Evolutionary conservation across 2,797 vertebrate species (phyloP).

Genomic region (Pogonophryne albipinna): DNA sequence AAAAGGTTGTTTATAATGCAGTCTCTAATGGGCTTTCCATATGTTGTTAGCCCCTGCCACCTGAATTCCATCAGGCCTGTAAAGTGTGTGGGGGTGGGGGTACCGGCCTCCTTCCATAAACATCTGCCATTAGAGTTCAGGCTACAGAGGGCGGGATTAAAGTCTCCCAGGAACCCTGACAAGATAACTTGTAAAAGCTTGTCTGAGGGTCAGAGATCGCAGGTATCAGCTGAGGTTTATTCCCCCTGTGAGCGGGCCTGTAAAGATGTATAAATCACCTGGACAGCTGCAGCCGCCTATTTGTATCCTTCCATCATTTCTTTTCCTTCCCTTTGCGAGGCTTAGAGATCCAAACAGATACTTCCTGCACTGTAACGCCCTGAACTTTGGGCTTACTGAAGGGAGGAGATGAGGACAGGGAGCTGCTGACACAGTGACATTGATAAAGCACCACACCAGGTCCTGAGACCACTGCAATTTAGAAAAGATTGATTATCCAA

Average conservation of each 20-base stretch:
- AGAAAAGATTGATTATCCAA: slow-evolving; percentile 84
- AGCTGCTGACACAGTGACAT: slow-evolving; percentile 70
- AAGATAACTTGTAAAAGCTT: slow-evolving; percentile 80
- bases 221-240: slow-evolving; percentile 64
- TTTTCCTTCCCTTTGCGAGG: slow-evolving; percentile 40
- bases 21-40: slow-evolving; percentile 75
- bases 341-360: slow-evolving; percentile 70
- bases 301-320: slow-evolving; percentile 62
- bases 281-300: slow-evolving; percentile 57
- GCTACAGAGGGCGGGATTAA: slow-evolving; percentile 54
- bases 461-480: slow-evolving; percentile 68
- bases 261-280: slow-evolving; percentile 77
- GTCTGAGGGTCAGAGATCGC: slow-evolving; percentile 74
- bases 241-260: too few species aligned
- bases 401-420: slow-evolving; percentile 73
- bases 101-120: slow-evolving; percentile 65
- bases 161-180: slow-evolving; percentile 67
- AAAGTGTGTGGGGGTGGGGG: slow-evolving; percentile 54
- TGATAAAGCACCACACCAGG: slow-evolving; percentile 63
- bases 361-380: slow-evolving; percentile 62
- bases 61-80: slow-evolving; percentile 74
- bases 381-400: slow-evolving; percentile 70
- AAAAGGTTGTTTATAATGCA: slow-evolving; percentile 75
- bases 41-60: slow-evolving; percentile 68
- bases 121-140: slow-evolving; percentile 71